Evolutionary conservation across 2,113 vertebrate genomes (phyloP).

Genomic region (Caranx melampygus): DNA sequence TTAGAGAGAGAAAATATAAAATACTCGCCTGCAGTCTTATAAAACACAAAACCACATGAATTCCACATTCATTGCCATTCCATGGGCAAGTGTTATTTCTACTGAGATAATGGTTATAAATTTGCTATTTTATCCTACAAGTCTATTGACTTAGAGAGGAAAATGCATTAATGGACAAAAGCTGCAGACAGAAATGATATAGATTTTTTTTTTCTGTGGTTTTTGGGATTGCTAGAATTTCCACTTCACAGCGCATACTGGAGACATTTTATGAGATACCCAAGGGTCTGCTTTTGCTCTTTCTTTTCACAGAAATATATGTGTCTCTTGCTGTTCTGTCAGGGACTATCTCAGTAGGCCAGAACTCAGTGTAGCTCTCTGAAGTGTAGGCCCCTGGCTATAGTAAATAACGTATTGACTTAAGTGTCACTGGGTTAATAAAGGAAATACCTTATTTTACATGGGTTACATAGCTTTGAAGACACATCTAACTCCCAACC

Average conservation of each 20-base stretch:
- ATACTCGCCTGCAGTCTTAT: constrained; percentile 37
- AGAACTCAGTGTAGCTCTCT: constrained; percentile 42
- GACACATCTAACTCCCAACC: constrained; percentile 9
- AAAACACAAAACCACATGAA: constrained; percentile 43
- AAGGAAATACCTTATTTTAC: constrained; percentile 49
- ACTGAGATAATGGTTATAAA: constrained; percentile 52
- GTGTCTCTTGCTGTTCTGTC: constrained; percentile 47
- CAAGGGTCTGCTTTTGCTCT: constrained; percentile 51
- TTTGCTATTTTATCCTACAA: constrained; percentile 35
- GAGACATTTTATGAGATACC: constrained; percentile 56
- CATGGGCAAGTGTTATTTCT: constrained; percentile 28
- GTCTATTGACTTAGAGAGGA: constrained; percentile 47
- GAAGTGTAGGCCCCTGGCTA: constrained; percentile 50
- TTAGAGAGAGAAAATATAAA: constrained; percentile 45
- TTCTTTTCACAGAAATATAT: constrained; percentile 62
- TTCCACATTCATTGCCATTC: constrained; percentile 31
- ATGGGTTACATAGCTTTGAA: constrained; percentile 19
- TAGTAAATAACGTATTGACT: constrained; percentile 73
- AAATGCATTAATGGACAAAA: constrained; percentile 43
- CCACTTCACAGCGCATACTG: constrained; percentile 61
- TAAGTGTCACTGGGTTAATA: constrained; percentile 66
- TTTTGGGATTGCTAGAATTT: constrained; percentile 42
- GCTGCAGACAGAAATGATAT: constrained; percentile 44
- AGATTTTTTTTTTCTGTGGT: constrained; percentile 14
- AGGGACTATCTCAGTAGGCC: constrained; percentile 56